Conservation (phyloP, 2,888 invertebrate genomes). For the Tetragonula carbonaria region DNA sequence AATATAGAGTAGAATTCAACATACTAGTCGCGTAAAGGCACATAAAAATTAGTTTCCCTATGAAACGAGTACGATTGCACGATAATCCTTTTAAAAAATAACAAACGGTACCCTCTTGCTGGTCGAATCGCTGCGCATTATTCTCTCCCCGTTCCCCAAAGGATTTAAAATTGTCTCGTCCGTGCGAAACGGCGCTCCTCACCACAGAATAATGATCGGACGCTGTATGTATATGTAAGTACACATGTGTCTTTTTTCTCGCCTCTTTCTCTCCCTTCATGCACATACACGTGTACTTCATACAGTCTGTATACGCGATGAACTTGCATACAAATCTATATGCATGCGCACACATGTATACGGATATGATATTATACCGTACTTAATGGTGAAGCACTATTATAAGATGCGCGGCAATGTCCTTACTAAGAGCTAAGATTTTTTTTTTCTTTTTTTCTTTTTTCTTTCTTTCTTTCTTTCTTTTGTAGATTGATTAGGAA, state of each 20-base stretch:
- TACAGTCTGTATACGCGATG: conserved; percentile 60
- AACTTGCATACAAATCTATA: conserved; percentile 59
- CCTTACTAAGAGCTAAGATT: conserved; percentile 67
- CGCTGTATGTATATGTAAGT: conserved; percentile 64
- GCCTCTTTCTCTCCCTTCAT: conserved; percentile 29
- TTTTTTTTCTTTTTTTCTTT: conserved; percentile 16
- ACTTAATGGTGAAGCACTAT: conserved; percentile 72
- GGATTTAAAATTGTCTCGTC: conserved; percentile 36
- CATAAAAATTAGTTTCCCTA: conserved; percentile 70
- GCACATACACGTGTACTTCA: conserved; percentile 61
- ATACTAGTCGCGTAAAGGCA: conserved; percentile 71
- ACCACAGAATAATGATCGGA: conserved; percentile 73
- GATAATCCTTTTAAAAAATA: conserved; percentile 61
- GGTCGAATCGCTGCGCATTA: conserved; percentile 67
- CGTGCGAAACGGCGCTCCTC: conserved; percentile 42
- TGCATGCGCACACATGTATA: conserved; percentile 68
- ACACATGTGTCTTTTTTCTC: conserved; percentile 40
- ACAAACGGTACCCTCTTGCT: conserved; percentile 57
- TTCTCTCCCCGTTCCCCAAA: conserved; percentile 14
- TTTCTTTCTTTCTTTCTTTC: not conserved
- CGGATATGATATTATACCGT: conserved; percentile 73
- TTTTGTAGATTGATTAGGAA: conserved; percentile 62
- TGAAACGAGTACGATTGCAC: conserved; percentile 71
- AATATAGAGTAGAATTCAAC: conserved; percentile 68
- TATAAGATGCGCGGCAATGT: conserved; percentile 72